Percentiles rank a stretch among this genome's conserved stretches.
phyloP scores from a whole-genome alignment of 2,888 invertebrate species.

The Cosmia trapezina region DNA sequence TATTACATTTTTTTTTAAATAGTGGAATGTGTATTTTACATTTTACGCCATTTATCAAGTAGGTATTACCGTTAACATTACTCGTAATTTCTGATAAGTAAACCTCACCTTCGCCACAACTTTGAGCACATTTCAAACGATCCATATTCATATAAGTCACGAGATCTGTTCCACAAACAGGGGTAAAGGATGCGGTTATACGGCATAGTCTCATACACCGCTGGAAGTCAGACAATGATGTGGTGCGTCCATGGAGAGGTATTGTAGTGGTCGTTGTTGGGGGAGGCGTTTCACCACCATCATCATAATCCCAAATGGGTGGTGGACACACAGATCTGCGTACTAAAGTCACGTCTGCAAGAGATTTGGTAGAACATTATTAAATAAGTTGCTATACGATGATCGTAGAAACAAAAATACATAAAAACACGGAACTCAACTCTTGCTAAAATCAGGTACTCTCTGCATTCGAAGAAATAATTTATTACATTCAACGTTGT shows the following conservation, averaged over 20 bases:
- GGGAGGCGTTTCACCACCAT: not conserved
- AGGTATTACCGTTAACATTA: too few relatives aligned
- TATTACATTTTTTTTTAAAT: not conserved
- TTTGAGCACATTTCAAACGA: conserved; percentile 79
- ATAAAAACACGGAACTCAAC: not conserved
- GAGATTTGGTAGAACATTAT: not conserved
- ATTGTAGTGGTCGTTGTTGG: not conserved
- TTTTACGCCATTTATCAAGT: not conserved
- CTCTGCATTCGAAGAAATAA: not conserved
- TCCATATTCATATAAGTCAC: conserved; percentile 82
- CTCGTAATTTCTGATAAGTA: not conserved
- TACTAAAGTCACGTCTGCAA: conserved; percentile 43
- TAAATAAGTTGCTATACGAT: too few relatives aligned
- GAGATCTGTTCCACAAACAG: conserved; percentile 85
- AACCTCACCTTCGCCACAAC: conserved; percentile 84
- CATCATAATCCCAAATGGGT: conserved; percentile 9
- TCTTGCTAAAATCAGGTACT: conserved; percentile 3
- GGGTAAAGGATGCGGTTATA: conserved; percentile 80
- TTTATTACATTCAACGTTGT: not conserved
- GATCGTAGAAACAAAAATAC: too few relatives aligned
- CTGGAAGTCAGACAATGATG: conserved; percentile 25
- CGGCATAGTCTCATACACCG: conserved; percentile 72
- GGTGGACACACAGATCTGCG: conserved; percentile 50
- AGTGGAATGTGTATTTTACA: not conserved
- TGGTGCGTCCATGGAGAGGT: conserved; percentile 17